These are phyloP conservation scores for Glyphotaelius pellucidus DNA, from an alignment of 2,888 invertebrate species.

Conservation along the genomic window DNA sequence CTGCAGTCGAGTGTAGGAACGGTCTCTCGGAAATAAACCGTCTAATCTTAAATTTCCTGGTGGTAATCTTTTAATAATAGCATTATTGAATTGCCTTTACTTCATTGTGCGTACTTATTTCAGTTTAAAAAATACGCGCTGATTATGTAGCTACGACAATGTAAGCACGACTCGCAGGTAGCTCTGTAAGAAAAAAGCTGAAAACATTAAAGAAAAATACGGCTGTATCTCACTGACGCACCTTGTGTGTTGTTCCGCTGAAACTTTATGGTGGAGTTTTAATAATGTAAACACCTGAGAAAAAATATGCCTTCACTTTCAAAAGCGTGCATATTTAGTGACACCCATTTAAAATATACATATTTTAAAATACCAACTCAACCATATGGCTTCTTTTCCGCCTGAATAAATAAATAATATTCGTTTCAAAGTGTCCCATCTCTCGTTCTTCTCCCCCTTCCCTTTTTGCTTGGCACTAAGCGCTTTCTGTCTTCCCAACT, in stretches of 20 bases:
- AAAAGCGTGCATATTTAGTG: constrained; percentile 30
- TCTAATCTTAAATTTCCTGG: background rate
- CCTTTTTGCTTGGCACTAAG: constrained; percentile 49
- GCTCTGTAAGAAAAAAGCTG: background rate
- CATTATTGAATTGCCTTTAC: background rate
- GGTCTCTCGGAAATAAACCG: background rate
- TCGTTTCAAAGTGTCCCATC: constrained; percentile 44
- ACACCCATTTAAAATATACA: constrained; percentile 27
- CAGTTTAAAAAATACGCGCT: no score
- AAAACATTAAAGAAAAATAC: background rate
- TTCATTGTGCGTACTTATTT: background rate
- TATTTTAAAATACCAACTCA: constrained; percentile 37
- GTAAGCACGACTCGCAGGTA: no score
- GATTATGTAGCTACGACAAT: no score
- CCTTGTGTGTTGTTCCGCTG: background rate
- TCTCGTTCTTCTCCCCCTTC: constrained; percentile 26
- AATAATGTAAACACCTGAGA: background rate
- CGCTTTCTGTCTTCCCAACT: constrained; percentile 59
- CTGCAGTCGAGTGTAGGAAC: background rate
- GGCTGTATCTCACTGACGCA: background rate
- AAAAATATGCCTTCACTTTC: constrained; percentile 21
- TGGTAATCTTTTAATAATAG: background rate
- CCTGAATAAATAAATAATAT: constrained; percentile 62
- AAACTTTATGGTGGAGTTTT: background rate
- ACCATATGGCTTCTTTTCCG: constrained; percentile 52